Percentiles rank a stretch among this genome's conserved stretches.
These are phyloP conservation scores for Hypena proboscidalis DNA, from an alignment of 2,888 invertebrate species.

Conservation along the genomic window DNA sequence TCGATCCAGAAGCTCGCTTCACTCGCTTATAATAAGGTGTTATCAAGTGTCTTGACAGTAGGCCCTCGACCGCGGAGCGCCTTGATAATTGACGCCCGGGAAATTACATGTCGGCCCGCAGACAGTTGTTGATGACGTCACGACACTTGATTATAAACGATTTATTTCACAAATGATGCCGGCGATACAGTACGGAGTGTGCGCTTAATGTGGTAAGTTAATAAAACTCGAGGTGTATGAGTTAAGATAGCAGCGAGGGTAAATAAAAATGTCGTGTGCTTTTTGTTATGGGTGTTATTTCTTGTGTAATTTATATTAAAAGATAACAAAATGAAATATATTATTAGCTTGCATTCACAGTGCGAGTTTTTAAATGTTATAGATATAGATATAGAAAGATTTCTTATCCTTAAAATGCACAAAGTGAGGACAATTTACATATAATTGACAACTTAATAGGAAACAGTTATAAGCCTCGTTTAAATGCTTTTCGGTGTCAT, in stretches of 20 bases:
- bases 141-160: slow-evolving; percentile 82
- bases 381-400: too few relatives aligned
- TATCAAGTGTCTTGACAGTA: slow-evolving; percentile 73
- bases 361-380: too few relatives aligned
- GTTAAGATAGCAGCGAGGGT: not conserved
- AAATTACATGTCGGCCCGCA: slow-evolving; percentile 81
- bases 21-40: slow-evolving; percentile 63
- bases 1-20: slow-evolving; percentile 40
- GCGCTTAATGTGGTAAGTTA: slow-evolving; percentile 36
- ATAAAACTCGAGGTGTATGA: slow-evolving; percentile 28
- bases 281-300: too few relatives aligned
- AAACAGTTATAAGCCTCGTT: too few relatives aligned
- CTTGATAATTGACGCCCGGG: slow-evolving; percentile 82
- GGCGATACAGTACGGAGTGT: slow-evolving; percentile 35
- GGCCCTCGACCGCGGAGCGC: slow-evolving; percentile 68
- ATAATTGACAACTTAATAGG: too few relatives aligned
- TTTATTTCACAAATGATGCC: slow-evolving; percentile 75
- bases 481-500: too few relatives aligned
- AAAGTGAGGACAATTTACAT: too few relatives aligned
- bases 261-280: not conserved
- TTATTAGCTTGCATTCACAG: too few relatives aligned
- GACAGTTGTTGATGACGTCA: slow-evolving; percentile 85
- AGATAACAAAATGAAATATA: too few relatives aligned
- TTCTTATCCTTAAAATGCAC: too few relatives aligned
- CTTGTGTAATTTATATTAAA: too few relatives aligned